These are phyloP conservation scores for Anguilla japonica DNA, from an alignment of 2,113 vertebrate genomes.

Conservation along the genomic window DNA sequence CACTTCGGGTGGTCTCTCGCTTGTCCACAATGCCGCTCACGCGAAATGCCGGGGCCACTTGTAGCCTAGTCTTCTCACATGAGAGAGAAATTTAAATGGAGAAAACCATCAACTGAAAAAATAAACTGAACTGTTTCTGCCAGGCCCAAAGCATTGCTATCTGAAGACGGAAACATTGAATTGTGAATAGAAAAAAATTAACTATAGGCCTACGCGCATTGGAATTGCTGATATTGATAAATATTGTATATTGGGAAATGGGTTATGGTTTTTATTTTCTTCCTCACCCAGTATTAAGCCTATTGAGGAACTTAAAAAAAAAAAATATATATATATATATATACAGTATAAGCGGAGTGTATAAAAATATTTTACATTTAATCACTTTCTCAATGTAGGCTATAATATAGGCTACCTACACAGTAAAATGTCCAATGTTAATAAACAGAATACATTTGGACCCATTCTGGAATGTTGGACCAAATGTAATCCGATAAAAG, in stretches of 20 bases:
- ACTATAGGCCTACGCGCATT: background rate
- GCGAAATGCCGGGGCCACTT: conserved; percentile 46
- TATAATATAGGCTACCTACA: too few relatives aligned
- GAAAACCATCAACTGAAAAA: background rate
- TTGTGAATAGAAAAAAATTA: background rate
- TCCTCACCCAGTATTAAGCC: background rate
- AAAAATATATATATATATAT: too few relatives aligned
- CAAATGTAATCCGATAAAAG: too few relatives aligned
- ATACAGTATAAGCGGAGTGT: too few relatives aligned
- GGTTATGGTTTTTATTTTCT: too few relatives aligned
- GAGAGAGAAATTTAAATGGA: background rate
- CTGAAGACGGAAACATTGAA: conserved; percentile 19
- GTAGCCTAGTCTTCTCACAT: conserved; percentile 27
- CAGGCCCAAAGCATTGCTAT: background rate
- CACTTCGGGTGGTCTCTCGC: background rate
- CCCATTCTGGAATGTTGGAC: too few relatives aligned
- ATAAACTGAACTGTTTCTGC: background rate
- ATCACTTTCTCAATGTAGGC: too few relatives aligned
- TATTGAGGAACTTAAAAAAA: too few relatives aligned
- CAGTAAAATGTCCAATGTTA: too few relatives aligned
- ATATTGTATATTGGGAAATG: too few relatives aligned
- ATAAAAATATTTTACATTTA: too few relatives aligned
- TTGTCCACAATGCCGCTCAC: conserved; percentile 17
- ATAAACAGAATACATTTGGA: too few relatives aligned
- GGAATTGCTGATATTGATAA: background rate